phyloP scores from a whole-genome alignment of 2,797 vertebrate species.

The Harpagifer antarcticus region DNA sequence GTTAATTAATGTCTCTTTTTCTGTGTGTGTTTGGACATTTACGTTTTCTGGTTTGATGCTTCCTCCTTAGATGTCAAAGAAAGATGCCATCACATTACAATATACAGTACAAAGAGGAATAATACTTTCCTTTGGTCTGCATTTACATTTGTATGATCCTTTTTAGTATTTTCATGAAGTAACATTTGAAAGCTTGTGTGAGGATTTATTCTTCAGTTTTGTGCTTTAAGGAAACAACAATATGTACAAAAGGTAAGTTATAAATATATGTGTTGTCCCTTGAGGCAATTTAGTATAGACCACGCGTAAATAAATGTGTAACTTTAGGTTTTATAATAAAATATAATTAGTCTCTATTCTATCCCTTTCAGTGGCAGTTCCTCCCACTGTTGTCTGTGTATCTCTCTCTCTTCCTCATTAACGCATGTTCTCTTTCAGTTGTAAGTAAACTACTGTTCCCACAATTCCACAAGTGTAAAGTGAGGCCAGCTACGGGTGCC shows the following conservation, averaged over 20 bases:
- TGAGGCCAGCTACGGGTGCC: slow-evolving; percentile 83
- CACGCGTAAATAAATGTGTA: background rate
- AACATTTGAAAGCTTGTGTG: background rate
- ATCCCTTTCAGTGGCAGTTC: slow-evolving; percentile 15
- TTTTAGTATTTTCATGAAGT: background rate
- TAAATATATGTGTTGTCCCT: background rate
- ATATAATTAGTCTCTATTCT: background rate
- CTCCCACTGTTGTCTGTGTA: slow-evolving; percentile 26
- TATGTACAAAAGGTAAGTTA: background rate
- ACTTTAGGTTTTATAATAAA: background rate
- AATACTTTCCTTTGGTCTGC: background rate
- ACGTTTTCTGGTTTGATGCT: background rate
- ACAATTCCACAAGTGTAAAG: slow-evolving; percentile 65
- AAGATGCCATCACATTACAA: background rate
- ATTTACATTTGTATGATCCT: background rate
- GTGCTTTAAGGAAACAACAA: background rate
- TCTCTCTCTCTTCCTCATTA: background rate
- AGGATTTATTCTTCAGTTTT: background rate
- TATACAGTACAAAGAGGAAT: background rate
- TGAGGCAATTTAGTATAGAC: background rate
- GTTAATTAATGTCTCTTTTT: slow-evolving; percentile 24
- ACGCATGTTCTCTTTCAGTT: background rate
- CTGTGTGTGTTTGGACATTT: slow-evolving; percentile 10
- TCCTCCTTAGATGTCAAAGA: background rate
- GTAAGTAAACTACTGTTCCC: slow-evolving; percentile 82